These are phyloP conservation scores for Barbus barbus DNA, from an alignment of 2,113 vertebrate species.

Conservation along the genomic window DNA sequence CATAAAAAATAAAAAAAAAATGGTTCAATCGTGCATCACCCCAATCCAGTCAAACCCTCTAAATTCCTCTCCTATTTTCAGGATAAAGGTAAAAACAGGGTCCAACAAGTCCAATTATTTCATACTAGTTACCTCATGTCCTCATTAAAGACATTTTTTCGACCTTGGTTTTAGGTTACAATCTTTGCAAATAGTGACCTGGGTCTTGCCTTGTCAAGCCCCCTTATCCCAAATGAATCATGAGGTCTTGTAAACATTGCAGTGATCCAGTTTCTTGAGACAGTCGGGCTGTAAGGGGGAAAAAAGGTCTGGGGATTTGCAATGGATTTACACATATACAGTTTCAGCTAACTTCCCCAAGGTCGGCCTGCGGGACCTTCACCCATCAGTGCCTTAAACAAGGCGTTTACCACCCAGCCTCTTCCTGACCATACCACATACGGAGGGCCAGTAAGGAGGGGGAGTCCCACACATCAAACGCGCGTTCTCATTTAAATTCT, in stretches of 20 bases:
- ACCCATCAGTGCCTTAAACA: conserved; percentile 76
- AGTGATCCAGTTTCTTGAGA: conserved; percentile 90
- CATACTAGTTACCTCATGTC: conserved; percentile 77
- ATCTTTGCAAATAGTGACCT: conserved; percentile 77
- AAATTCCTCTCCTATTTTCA: conserved; percentile 5
- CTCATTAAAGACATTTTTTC: conserved; percentile 77
- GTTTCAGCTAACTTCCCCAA: conserved; percentile 89
- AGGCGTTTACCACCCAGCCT: conserved; percentile 78
- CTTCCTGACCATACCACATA: conserved; percentile 52
- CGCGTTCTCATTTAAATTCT: conserved; percentile 75
- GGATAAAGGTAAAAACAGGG: conserved; percentile 69
- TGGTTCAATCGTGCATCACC: conserved; percentile 22
- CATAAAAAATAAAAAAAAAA: conserved; percentile 19
- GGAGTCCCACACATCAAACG: conserved; percentile 61
- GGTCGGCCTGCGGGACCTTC: conserved; percentile 81
- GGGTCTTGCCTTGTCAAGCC: conserved; percentile 74
- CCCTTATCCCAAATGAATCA: conserved; percentile 86
- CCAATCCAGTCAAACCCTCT: background rate
- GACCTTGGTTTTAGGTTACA: conserved; percentile 80
- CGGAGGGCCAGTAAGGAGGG: conserved; percentile 53
- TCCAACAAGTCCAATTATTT: conserved; percentile 74
- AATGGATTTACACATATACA: conserved; percentile 96
- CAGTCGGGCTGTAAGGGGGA: conserved; percentile 79
- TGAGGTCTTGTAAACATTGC: conserved; percentile 85
- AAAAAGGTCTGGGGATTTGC: conserved; percentile 82